phyloP scores from a whole-genome alignment of 2,113 vertebrate species.

The Rana temporaria region DNA sequence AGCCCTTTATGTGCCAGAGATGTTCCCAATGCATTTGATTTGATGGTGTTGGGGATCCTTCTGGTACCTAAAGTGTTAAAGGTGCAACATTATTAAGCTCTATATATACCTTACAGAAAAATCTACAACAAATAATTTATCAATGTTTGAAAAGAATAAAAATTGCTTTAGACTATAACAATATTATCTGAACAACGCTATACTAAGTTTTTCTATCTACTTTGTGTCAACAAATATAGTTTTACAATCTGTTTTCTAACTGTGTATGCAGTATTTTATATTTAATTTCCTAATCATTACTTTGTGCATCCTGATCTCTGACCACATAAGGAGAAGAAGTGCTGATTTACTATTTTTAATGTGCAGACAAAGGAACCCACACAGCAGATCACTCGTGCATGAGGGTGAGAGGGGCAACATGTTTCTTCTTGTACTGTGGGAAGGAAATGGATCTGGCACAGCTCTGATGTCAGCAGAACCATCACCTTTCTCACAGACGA shows the following conservation, averaged over 20 bases:
- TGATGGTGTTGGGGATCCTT: neutral
- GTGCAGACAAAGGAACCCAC: constrained; percentile 64
- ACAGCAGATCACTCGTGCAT: constrained; percentile 72
- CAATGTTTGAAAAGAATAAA: no score
- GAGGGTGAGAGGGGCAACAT: constrained; percentile 73
- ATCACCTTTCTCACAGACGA: constrained; percentile 81
- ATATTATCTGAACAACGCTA: no score
- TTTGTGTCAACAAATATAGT: no score
- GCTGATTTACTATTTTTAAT: constrained; percentile 76
- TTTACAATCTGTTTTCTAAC: neutral
- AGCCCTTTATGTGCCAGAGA: no score
- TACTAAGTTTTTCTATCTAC: no score
- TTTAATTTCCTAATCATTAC: neutral
- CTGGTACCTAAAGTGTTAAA: neutral
- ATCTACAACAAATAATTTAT: no score
- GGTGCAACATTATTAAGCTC: neutral
- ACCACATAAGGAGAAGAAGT: constrained; percentile 36
- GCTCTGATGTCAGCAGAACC: constrained; percentile 80
- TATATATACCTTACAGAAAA: no score
- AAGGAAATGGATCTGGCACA: constrained; percentile 73
- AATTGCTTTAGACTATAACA: no score
- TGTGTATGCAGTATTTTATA: neutral
- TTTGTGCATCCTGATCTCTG: neutral
- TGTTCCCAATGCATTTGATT: no score
- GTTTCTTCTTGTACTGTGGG: constrained; percentile 71